Evolutionary conservation across 2,797 vertebrate genomes (phyloP).

Genomic region (Clamator glandarius): DNA sequence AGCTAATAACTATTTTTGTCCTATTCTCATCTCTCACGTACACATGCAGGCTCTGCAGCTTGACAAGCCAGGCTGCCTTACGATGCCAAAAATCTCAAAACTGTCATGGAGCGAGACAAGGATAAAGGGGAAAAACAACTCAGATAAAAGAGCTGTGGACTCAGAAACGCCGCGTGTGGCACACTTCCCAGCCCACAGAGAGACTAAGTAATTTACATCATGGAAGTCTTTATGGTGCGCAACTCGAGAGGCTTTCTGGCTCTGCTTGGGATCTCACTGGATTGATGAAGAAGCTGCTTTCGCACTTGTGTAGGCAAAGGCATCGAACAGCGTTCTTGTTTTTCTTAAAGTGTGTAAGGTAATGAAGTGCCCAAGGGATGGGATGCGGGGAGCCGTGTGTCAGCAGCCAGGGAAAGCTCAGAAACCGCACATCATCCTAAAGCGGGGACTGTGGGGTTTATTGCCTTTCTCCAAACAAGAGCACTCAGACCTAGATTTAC

Average conservation of each 20-base stretch:
- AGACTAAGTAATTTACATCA: conserved; percentile 14
- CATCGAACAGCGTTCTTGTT: not conserved
- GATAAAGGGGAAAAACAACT: conserved; percentile 52
- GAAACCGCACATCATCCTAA: not conserved
- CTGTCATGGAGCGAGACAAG: conserved; percentile 61
- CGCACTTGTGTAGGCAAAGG: not conserved
- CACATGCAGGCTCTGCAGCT: conserved; percentile 31
- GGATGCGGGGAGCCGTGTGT: not conserved
- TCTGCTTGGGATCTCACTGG: not conserved
- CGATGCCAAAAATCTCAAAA: conserved; percentile 61
- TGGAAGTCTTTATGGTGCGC: conserved; percentile 44
- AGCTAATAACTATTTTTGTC: conserved; percentile 64
- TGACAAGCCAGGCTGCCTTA: conserved; percentile 59
- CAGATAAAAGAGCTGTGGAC: conserved; percentile 56
- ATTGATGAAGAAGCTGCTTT: not conserved
- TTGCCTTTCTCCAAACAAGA: too few species aligned
- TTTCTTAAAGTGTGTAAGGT: not conserved
- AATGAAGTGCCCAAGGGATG: not conserved
- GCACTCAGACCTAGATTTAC: not conserved
- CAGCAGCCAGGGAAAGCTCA: not conserved
- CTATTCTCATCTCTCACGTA: conserved; percentile 55
- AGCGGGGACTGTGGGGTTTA: not conserved
- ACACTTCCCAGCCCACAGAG: conserved; percentile 51
- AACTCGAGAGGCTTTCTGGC: conserved; percentile 39
- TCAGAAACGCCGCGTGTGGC: conserved; percentile 54